phyloP scores from a whole-genome alignment of 2,888 invertebrate genomes.

The Melolontha melolontha region DNA sequence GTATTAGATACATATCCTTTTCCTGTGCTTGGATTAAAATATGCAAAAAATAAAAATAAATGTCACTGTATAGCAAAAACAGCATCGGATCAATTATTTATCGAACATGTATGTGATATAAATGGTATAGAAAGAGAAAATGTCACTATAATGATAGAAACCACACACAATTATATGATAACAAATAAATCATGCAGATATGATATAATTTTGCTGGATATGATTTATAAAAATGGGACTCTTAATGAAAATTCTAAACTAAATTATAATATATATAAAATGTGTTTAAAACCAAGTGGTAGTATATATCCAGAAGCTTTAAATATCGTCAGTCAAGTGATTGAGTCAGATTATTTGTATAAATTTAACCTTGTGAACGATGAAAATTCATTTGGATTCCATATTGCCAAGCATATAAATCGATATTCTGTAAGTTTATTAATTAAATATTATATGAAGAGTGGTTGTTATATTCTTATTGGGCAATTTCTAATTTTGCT shows the following conservation, averaged over 20 bases:
- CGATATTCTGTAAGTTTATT: slow-evolving; percentile 68
- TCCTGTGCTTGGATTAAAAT: slow-evolving; percentile 72
- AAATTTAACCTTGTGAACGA: slow-evolving; percentile 71
- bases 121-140: slow-evolving; percentile 63
- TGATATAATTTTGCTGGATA: slow-evolving; percentile 70
- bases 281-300: slow-evolving; percentile 55
- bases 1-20: slow-evolving; percentile 73
- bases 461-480: too few relatives aligned
- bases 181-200: slow-evolving; percentile 52
- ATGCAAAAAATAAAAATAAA: slow-evolving; percentile 67
- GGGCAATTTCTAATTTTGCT: too few relatives aligned
- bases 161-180: background rate
- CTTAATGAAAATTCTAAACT: slow-evolving; percentile 64
- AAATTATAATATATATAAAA: slow-evolving; percentile 58
- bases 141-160: slow-evolving; percentile 53
- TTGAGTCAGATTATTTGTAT: slow-evolving; percentile 72
- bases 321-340: slow-evolving; percentile 69
- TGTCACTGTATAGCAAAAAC: slow-evolving; percentile 63
- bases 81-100: slow-evolving; percentile 63
- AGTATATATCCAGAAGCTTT: slow-evolving; percentile 66
- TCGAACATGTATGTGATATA: slow-evolving; percentile 64
- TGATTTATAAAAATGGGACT: slow-evolving; percentile 71
- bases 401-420: slow-evolving; percentile 71
- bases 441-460: background rate
- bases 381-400: slow-evolving; percentile 69